Base-by-base conservation (phyloP, 2,888 invertebrate genomes). In the Ischnura elegans region DNA sequence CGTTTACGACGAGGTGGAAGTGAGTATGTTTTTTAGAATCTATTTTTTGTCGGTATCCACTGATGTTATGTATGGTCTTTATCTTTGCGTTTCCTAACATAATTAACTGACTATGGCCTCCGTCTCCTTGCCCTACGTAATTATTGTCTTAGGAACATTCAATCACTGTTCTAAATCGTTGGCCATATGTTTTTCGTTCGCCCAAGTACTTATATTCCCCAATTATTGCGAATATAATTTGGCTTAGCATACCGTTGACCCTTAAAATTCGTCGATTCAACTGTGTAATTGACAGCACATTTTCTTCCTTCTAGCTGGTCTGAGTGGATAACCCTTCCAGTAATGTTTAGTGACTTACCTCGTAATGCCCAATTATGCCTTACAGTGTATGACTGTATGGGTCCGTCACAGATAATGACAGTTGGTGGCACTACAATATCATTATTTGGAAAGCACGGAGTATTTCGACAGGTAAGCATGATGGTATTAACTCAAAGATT, bases 341-440 rank as follows among this genome's bases (percentile, higher is more conserved):
- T 99, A 55, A 98, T 98, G 95, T 99, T 98, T 96, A 98, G 98
- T 95, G 99, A 99, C 96, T 96, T 99, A 66, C 99, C 99, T 0
- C 97, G 98, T 94, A 98, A 98, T 95, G 98, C 99, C 0, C 97
- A 98, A 94, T 96, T 99, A 19, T 98, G 98, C 0, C 97, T 99
- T 95, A 99, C 99, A 10, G 97, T 99, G 93, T 98, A 98, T 95
- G 99, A 99, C 96, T 98, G 99, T 95, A 98, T 98, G 46, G 99
- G 99, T 0, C 98, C 99, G 0, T 97, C 98, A 13, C 97, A 98
- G 95, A 97, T 98, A 51, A 97, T 98, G 95, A 97, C 99, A 21
- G 97, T 99, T 47, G 99, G 99, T 0, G 99, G 99, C 13, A 99
- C 99, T 76, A 98, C 98, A 0, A 98, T 99, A 94, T 97, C 98